Evolutionary conservation across 2,113 vertebrate species (phyloP), one percentile per base, ranked within the genome.

Genomic region (Oryzias woworae): DNA sequence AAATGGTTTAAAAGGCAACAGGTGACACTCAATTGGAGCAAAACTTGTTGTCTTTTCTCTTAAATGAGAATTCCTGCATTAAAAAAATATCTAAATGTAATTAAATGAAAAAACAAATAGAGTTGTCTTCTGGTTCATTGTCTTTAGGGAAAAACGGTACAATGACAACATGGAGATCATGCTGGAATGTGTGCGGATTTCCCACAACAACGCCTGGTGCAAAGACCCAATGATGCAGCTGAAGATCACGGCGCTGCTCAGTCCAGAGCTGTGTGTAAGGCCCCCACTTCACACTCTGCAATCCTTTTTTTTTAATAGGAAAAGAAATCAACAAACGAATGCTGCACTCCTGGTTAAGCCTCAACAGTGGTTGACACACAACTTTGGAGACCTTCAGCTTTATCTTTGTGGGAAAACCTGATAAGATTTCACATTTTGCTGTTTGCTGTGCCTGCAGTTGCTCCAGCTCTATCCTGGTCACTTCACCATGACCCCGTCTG

Each of bases 161-260:
- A 78, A 94, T 0, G 83, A 91, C 53, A 94, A 94, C 81, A 87
- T 93, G 81, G 65, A 47, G 0, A 58, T 92, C 53, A 94, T 96
- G 93, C 62, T 93, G 78, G 91, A 89, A 24, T 95, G 95, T n/a
- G 92, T 95, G 71, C 86, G 85, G n/a, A 90, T 96, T 71, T 94
- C 94, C 24, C 80, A 92, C 80, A 87, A 57, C 49, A 86, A 87
- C n/a, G 68, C 83, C 23, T 88, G 88, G 84, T 91, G 68, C 69
- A 77, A 75, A 81, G 89, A 92, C 66, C 90, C 93, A 5, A 93
- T 95, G 90, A 95, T 96, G 94, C 95, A 96, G 78, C 89, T 96
- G 79, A 96, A 94, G 89, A 64, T 96, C 73, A 96, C 95, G 0
- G 95, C 95, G 0, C 87, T 96, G 77, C 75, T 94, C 85, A 94